A percentile compares a stretch with the other conserved stretches of the same genome.
These are phyloP conservation scores for Bombylius major DNA, from an alignment of 2,888 invertebrate species.

Conservation along the genomic window DNA sequence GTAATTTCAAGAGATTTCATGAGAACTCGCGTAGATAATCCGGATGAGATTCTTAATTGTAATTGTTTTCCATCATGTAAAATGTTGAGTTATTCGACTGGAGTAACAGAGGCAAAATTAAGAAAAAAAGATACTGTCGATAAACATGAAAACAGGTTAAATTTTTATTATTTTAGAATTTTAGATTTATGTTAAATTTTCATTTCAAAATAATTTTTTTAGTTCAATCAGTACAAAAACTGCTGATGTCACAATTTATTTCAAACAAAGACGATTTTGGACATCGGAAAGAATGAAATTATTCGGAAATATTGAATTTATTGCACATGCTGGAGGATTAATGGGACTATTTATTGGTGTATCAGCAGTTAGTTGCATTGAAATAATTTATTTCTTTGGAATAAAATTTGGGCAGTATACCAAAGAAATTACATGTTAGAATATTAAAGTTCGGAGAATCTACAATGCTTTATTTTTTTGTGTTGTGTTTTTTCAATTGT, in stretches of 20 bases:
- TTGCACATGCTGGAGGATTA: constrained; percentile 39
- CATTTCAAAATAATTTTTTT: too few relatives aligned
- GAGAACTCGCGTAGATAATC: constrained; percentile 4
- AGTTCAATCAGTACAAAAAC: background rate
- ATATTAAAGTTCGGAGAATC: too few relatives aligned
- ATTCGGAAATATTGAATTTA: constrained; percentile 37
- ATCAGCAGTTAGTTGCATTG: constrained; percentile 36
- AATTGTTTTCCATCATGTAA: constrained; percentile 8
- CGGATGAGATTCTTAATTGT: constrained; percentile 5
- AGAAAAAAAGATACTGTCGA: background rate
- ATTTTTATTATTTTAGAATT: too few relatives aligned
- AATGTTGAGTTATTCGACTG: background rate
- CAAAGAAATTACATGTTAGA: too few relatives aligned
- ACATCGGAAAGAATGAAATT: constrained; percentile 38
- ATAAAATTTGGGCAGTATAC: background rate
- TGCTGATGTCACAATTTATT: constrained; percentile 12
- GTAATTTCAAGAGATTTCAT: constrained; percentile 24
- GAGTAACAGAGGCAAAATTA: background rate
- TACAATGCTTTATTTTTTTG: too few relatives aligned
- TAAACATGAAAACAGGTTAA: too few relatives aligned
- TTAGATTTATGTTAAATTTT: too few relatives aligned
- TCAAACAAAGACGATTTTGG: constrained; percentile 39
- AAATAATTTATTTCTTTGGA: constrained; percentile 31
- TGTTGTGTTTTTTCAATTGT: too few relatives aligned
- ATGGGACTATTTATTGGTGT: constrained; percentile 39